Evolutionary conservation across 2,797 vertebrate genomes (phyloP), one percentile per base, ranked within the genome.

Genomic region (Numenius phaeopus): DNA sequence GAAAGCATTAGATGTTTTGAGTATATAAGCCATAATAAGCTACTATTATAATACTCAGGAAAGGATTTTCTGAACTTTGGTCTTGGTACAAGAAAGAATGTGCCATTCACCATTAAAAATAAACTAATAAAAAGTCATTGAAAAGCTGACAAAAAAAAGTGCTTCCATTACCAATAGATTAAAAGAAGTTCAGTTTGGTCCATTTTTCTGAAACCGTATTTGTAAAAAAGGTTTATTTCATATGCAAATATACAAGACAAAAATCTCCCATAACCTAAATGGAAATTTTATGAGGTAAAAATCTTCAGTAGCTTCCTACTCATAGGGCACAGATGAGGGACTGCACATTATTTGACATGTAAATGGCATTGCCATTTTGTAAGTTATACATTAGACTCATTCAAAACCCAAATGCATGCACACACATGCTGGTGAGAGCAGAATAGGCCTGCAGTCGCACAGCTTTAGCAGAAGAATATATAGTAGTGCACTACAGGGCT

Each of bases 371-470:
- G 90, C 54, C 24, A 67, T 89, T 70, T 89, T 67, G 21, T 65
- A 86, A 94, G 62, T 88, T 83, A 26, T 13, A 66, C 37, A 24
- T 87, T 85, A 88, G 62, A 57, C 14, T 40, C 52, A 55, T 65
- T 85, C 47, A 75, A 87, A 85, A 61, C 15, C 67, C 44, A 82
- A 95, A 90, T 21, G 77, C 50, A 70, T 58, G 49, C 29, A 34
- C 34, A 30, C 20, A 58, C n/a, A 47, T 37, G 34, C 17, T 14
- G 16, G 8, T 72, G 78, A 94, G 37, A 91, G 78, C 65, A 87
- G 57, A 93, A 86, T 4, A 62, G 77, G 46, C 85, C 44, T 94
- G 87, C 84, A 94, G 87, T 61, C 92, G 83, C 83, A 87, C 42
- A 73, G 75, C 72, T 83, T 71, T 83, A 71, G 73, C 65, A 67